A percentile compares a stretch with the other conserved stretches of the same genome.
These are phyloP conservation scores for Melanotaenia duboulayi DNA, from an alignment of 2,113 vertebrate genomes.

Conservation along the genomic window DNA sequence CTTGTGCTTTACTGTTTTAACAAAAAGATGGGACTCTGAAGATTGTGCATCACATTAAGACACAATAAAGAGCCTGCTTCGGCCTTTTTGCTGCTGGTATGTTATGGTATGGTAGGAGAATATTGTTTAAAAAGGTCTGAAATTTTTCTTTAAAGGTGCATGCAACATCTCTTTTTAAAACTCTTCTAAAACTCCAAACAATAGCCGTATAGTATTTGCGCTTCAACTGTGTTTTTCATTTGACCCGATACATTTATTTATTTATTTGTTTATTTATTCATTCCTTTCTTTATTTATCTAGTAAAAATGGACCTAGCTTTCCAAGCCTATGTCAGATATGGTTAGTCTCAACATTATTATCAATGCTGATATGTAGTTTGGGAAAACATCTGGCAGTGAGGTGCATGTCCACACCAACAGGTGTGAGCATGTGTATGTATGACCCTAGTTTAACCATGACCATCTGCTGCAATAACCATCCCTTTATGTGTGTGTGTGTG, in stretches of 20 bases:
- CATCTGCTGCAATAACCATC: constrained; percentile 59
- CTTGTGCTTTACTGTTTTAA: too few species aligned
- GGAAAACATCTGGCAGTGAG: constrained; percentile 1
- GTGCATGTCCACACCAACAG: constrained; percentile 34
- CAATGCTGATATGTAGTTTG: not conserved
- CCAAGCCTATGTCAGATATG: not conserved
- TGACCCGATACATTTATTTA: not conserved
- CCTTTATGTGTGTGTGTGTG: constrained; percentile 5
- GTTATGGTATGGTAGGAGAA: too few species aligned
- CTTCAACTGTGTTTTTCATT: not conserved
- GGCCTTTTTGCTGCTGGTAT: too few species aligned
- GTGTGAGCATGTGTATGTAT: constrained; percentile 39
- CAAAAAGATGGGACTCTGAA: too few species aligned
- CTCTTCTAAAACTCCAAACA: not conserved
- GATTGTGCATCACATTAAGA: too few species aligned
- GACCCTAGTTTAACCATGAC: constrained; percentile 39
- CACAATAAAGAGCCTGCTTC: too few species aligned
- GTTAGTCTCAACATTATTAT: not conserved
- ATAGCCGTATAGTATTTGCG: not conserved
- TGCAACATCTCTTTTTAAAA: not conserved
- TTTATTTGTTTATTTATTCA: not conserved
- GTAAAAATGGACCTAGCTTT: not conserved
- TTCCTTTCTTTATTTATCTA: not conserved
- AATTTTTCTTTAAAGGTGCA: too few species aligned
- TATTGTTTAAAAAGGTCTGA: too few species aligned